phyloP scores from a whole-genome alignment of 2,797 vertebrate species.

The Crenuchus spilurus region DNA sequence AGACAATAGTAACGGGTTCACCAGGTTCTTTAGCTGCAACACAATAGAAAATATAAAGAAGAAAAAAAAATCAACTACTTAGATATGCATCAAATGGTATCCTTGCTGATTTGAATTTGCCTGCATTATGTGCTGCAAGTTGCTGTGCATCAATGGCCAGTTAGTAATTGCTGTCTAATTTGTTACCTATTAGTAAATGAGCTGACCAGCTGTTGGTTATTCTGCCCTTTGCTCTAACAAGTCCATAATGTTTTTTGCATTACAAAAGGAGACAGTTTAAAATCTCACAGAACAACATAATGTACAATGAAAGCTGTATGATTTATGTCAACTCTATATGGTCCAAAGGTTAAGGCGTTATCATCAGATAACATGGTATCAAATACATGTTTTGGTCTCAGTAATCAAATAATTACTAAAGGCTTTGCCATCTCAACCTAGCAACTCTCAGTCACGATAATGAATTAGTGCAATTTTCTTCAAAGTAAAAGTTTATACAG shows the following conservation, averaged over 20 bases:
- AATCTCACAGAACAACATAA: constrained; percentile 5
- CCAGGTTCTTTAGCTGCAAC: constrained; percentile 81
- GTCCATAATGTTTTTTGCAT: constrained; percentile 1
- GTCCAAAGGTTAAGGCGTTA: constrained; percentile 12
- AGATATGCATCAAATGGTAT: neutral
- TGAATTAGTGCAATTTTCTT: neutral
- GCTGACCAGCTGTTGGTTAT: neutral
- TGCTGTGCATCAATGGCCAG: too few species aligned
- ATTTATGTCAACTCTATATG: neutral
- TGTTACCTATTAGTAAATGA: constrained; percentile 23
- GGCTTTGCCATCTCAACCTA: neutral
- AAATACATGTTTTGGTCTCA: neutral
- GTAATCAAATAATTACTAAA: neutral
- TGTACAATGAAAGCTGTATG: neutral
- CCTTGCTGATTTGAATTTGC: neutral
- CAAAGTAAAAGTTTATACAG: neutral
- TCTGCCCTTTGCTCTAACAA: constrained; percentile 22
- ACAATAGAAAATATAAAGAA: constrained; percentile 30
- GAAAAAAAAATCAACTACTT: neutral
- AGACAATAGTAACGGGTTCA: constrained; percentile 89
- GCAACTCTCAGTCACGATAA: neutral
- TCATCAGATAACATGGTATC: neutral
- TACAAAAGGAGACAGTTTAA: constrained; percentile 4
- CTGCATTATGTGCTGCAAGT: neutral
- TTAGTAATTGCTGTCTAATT: constrained; percentile 31